phyloP scores from a whole-genome alignment of 2,113 vertebrate species.

The Poeciliopsis retropinna region DNA sequence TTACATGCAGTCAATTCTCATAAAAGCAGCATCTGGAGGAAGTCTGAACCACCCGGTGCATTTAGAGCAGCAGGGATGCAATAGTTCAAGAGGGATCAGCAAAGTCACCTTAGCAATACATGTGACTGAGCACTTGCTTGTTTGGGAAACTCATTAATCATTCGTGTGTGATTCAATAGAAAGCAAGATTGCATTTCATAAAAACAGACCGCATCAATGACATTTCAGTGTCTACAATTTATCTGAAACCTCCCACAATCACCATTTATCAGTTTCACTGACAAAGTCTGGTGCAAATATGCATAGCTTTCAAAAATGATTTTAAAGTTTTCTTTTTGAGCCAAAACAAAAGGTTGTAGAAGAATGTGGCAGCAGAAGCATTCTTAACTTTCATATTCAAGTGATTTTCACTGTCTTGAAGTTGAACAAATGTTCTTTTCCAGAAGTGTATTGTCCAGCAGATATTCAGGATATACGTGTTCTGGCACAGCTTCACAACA shows the following conservation, averaged over 20 bases:
- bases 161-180: slow-evolving; percentile 4
- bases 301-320: slow-evolving; percentile 25
- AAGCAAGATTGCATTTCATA: slow-evolving; percentile 1
- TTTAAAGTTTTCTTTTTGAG: slow-evolving; percentile 12
- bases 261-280: slow-evolving; percentile 15
- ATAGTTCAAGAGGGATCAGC: not conserved
- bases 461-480: slow-evolving; percentile 6
- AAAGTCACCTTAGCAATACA: not conserved
- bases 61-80: not conserved
- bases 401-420: slow-evolving; percentile 36
- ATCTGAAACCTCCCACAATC: not conserved
- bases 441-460: slow-evolving; percentile 11
- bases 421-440: slow-evolving; percentile 11
- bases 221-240: slow-evolving; percentile 22
- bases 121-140: not conserved
- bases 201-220: not conserved
- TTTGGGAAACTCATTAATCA: slow-evolving; percentile 18
- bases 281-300: slow-evolving; percentile 17
- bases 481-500: slow-evolving; percentile 9
- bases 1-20: not conserved
- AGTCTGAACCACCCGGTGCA: not conserved
- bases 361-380: slow-evolving; percentile 25
- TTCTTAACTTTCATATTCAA: slow-evolving; percentile 33
- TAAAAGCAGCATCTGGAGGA: not conserved
- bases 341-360: slow-evolving; percentile 22